Evolutionary conservation across 2,113 vertebrate genomes (phyloP).

Genomic region (Spea multiplicata): DNA sequence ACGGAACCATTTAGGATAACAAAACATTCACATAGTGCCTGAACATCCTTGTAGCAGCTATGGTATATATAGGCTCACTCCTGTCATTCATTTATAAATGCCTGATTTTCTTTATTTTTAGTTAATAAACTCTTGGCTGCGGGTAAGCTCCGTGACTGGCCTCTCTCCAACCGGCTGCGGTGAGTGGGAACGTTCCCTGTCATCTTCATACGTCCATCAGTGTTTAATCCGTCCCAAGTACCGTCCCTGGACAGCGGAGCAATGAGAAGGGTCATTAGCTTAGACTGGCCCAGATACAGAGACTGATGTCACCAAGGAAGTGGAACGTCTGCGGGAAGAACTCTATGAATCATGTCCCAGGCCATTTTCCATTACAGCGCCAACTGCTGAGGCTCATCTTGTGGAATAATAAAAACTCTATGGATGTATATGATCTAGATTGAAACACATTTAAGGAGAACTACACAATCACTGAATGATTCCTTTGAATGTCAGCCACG

Average conservation of each 20-base stretch:
- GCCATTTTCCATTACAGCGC: neutral
- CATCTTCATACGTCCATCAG: slow-evolving; percentile 22
- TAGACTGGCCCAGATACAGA: slow-evolving; percentile 7
- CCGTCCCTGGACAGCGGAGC: neutral
- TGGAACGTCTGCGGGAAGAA: too few relatives aligned
- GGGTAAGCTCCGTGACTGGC: slow-evolving; percentile 10
- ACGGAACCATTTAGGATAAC: neutral
- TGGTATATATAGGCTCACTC: too few relatives aligned
- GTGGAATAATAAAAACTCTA: too few relatives aligned
- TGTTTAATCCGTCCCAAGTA: slow-evolving; percentile 24
- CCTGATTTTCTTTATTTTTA: slow-evolving; percentile 15
- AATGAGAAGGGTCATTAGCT: neutral
- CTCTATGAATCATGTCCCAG: neutral
- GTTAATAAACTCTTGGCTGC: neutral
- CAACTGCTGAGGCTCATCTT: neutral
- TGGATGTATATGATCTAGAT: too few relatives aligned
- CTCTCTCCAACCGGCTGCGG: neutral
- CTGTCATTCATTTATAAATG: too few relatives aligned
- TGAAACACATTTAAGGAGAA: too few relatives aligned
- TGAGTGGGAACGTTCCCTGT: neutral
- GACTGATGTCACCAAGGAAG: neutral
- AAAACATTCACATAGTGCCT: neutral
- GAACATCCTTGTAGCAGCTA: too few relatives aligned
- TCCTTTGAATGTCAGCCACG: too few relatives aligned
- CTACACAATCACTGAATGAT: too few relatives aligned